phyloP scores from a whole-genome alignment of 2,888 invertebrate species.

The Frankliniella fusca region DNA sequence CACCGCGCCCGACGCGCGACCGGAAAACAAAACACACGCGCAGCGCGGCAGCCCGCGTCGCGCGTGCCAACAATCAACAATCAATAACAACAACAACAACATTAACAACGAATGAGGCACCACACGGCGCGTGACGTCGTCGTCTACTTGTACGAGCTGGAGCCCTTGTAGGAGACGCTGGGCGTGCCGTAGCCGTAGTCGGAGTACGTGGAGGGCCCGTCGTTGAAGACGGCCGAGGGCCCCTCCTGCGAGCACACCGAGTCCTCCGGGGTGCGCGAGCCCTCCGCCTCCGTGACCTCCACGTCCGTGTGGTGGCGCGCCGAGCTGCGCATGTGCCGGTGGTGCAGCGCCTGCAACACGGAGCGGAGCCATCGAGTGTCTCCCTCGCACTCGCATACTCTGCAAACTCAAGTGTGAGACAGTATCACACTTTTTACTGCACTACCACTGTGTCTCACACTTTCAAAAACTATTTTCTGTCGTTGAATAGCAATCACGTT shows the following conservation, averaged over 20 bases:
- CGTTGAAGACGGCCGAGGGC: conserved; percentile 50
- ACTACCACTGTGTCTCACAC: no score
- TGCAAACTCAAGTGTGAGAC: no score
- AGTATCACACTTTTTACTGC: no score
- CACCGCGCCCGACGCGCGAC: neutral
- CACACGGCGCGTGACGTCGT: neutral
- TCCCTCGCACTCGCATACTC: no score
- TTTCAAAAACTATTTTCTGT: no score
- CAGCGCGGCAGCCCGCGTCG: neutral
- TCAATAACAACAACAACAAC: neutral
- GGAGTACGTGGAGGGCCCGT: conserved; percentile 44
- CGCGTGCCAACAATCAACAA: neutral
- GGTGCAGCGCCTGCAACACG: conserved; percentile 68
- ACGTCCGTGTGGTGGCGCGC: conserved; percentile 48
- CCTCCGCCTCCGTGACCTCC: conserved; percentile 51
- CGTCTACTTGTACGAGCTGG: neutral
- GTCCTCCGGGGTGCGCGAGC: conserved; percentile 83
- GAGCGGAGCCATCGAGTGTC: no score
- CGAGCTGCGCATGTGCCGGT: conserved; percentile 51
- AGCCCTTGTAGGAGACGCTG: conserved; percentile 16
- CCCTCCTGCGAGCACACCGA: conserved; percentile 86
- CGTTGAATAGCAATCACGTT: no score
- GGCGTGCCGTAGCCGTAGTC: conserved; percentile 18
- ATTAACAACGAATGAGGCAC: neutral
- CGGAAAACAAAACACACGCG: neutral